These are phyloP conservation scores for Montipora capitata DNA, from an alignment of 92 coral and sea anemone species.

Conservation along the genomic window DNA sequence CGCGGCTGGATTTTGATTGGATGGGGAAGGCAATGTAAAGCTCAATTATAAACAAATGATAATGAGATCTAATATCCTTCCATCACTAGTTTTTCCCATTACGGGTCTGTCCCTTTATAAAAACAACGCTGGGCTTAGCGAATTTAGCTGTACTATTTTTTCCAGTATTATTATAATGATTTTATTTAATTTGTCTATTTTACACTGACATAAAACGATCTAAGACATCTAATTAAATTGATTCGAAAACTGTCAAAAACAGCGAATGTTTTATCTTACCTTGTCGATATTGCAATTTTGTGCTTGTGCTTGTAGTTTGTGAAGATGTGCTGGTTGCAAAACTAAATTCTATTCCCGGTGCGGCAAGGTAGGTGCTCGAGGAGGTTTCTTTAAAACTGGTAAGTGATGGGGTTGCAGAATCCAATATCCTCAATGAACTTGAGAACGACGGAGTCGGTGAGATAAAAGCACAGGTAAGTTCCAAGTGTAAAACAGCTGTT, in stretches of 20 bases:
- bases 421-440: not conserved
- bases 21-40: too few species aligned
- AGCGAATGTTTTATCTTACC: constrained; percentile 4
- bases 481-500: constrained; percentile 33
- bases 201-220: not conserved
- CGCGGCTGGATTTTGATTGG: too few species aligned
- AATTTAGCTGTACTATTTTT: too few species aligned
- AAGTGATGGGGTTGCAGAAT: constrained; percentile 7
- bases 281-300: constrained; percentile 19
- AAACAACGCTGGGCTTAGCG: too few species aligned
- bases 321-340: not conserved
- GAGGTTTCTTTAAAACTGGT: constrained; percentile 9
- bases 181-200: too few species aligned
- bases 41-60: too few species aligned
- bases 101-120: too few species aligned
- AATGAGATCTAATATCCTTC: too few species aligned
- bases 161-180: too few species aligned
- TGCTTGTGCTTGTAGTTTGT: not conserved
- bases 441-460: constrained; percentile 27
- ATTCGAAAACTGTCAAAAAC: not conserved
- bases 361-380: not conserved
- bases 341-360: constrained; percentile 7
- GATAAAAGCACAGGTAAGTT: constrained; percentile 2
- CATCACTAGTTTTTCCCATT: too few species aligned
- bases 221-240: not conserved